These are phyloP conservation scores for Anthonomus grandis DNA, from an alignment of 1,140 invertebrate genomes.

Conservation along the genomic window DNA sequence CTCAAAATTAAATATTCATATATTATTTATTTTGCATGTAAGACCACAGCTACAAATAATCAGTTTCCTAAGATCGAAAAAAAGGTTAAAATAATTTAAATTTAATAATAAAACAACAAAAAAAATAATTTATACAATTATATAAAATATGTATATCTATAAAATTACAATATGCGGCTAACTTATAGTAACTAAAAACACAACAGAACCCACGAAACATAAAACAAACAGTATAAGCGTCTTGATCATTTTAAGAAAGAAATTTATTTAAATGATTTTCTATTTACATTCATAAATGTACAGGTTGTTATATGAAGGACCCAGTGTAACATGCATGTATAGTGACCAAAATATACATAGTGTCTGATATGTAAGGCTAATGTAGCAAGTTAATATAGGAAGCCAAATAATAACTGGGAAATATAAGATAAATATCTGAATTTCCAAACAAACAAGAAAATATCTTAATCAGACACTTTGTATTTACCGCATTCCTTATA, in stretches of 20 bases:
- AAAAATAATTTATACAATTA: constrained; percentile 39
- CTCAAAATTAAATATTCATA: constrained; percentile 34
- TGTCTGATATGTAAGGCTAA: too few species aligned
- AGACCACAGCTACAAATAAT: constrained; percentile 44
- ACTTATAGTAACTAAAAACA: constrained; percentile 33
- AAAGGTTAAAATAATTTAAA: constrained; percentile 41
- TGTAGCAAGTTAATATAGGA: too few species aligned
- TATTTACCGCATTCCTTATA: too few species aligned
- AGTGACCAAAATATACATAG: too few species aligned
- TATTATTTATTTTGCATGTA: constrained; percentile 42
- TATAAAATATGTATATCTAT: constrained; percentile 34
- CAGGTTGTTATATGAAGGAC: constrained; percentile 31
- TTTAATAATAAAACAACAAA: constrained; percentile 41
- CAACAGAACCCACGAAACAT: constrained; percentile 35
- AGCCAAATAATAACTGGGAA: too few species aligned
- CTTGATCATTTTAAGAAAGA: constrained; percentile 26
- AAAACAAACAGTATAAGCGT: constrained; percentile 33
- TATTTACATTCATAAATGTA: constrained; percentile 42
- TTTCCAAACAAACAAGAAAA: too few species aligned
- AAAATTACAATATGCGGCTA: constrained; percentile 37
- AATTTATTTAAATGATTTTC: constrained; percentile 32
- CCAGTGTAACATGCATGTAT: constrained; percentile 18
- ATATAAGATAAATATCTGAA: too few species aligned
- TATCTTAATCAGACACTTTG: too few species aligned
- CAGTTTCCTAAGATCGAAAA: constrained; percentile 33